Percentiles rank a stretch among this genome's conserved stretches.
These are phyloP conservation scores for Perca fluviatilis DNA, from an alignment of 2,113 vertebrate genomes.

Conservation along the genomic window DNA sequence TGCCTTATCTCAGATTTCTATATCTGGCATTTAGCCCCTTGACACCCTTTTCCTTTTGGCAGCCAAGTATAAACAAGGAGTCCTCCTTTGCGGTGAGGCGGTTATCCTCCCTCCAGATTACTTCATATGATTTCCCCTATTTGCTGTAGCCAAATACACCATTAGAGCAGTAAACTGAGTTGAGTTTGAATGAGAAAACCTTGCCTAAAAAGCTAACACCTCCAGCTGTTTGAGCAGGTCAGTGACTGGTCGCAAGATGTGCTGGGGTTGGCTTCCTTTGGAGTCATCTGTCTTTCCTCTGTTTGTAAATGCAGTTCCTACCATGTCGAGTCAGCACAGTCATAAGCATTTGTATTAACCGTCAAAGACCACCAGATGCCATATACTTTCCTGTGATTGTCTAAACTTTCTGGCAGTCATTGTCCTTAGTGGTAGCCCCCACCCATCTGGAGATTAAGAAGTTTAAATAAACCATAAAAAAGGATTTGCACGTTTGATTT, in stretches of 20 bases:
- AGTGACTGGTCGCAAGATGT: conserved; percentile 67
- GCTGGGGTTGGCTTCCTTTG: conserved; percentile 12
- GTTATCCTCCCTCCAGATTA: conserved; percentile 54
- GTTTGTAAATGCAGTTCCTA: conserved; percentile 10
- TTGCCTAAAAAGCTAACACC: conserved; percentile 29
- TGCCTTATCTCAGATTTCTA: conserved; percentile 67
- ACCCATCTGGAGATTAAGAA: conserved; percentile 4
- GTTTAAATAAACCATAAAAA: conserved; percentile 20
- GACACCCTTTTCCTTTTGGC: conserved; percentile 78
- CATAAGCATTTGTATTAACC: not conserved
- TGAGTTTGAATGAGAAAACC: conserved; percentile 42
- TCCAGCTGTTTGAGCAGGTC: conserved; percentile 61
- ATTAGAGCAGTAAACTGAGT: conserved; percentile 66
- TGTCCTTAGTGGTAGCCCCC: not conserved
- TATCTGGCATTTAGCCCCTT: conserved; percentile 60
- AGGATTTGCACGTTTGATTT: not conserved
- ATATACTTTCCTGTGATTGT: conserved; percentile 57
- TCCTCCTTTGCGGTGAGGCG: conserved; percentile 41
- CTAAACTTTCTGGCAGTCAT: conserved; percentile 8
- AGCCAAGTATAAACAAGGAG: conserved; percentile 70
- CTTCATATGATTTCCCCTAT: conserved; percentile 69
- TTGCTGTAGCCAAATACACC: conserved; percentile 69
- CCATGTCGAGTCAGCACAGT: not conserved
- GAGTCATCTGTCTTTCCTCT: conserved; percentile 58
- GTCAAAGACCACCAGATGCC: conserved; percentile 36